Percentiles rank a stretch among this genome's conserved stretches.
These are phyloP conservation scores for Sarcophaga variegata DNA, from an alignment of 2,888 invertebrate genomes.

Conservation along the genomic window DNA sequence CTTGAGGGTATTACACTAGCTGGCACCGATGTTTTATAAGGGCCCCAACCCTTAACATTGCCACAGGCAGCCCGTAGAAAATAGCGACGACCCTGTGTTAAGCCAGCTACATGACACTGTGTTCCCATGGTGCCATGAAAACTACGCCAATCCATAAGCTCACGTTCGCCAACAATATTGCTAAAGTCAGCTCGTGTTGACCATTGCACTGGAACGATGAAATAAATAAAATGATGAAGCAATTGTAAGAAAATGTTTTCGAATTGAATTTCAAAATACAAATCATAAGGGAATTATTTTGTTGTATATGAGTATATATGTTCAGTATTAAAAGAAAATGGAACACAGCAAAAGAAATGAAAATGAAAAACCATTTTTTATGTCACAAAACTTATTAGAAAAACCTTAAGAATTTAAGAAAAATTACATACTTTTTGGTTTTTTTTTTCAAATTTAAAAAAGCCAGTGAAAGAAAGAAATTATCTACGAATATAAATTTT, in stretches of 20 bases:
- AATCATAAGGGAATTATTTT: background rate
- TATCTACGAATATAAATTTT: too few species aligned
- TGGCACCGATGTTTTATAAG: slow-evolving; percentile 89
- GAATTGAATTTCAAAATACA: slow-evolving; percentile 1
- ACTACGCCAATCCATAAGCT: slow-evolving; percentile 85
- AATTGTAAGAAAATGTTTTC: background rate
- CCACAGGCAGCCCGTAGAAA: slow-evolving; percentile 96
- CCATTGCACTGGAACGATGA: slow-evolving; percentile 92
- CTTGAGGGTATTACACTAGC: slow-evolving; percentile 94
- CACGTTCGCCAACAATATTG: slow-evolving; percentile 89
- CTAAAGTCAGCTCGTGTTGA: slow-evolving; percentile 92
- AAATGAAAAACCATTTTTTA: background rate
- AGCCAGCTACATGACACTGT: slow-evolving; percentile 84
- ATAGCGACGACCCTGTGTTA: slow-evolving; percentile 93
- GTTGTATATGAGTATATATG: background rate
- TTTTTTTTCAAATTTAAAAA: too few species aligned
- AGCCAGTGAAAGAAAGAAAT: too few species aligned
- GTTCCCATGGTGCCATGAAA: slow-evolving; percentile 82
- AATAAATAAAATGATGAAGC: background rate
- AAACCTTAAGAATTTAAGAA: too few species aligned
- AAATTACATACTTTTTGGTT: too few species aligned
- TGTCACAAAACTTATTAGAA: background rate
- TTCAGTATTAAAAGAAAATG: background rate
- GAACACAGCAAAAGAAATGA: background rate
- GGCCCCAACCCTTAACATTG: slow-evolving; percentile 95